Evolutionary conservation across 1,140 invertebrate species (phyloP).

Genomic region (Vollenhovia emeryi): DNA sequence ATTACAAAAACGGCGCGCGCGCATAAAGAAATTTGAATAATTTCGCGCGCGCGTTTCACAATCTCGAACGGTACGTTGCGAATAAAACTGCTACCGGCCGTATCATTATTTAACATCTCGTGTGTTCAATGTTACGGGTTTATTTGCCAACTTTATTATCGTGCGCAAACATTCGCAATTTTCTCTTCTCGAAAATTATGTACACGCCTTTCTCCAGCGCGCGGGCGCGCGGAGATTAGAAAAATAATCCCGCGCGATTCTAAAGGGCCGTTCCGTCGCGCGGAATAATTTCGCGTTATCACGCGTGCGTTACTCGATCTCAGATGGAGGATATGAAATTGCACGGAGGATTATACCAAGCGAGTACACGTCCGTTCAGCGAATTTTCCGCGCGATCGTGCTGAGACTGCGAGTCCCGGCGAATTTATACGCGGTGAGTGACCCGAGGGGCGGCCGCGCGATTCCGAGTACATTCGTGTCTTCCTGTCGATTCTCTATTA

Average conservation of each 20-base stretch:
- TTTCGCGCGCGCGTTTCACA: not conserved
- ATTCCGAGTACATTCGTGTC: conserved; percentile 64
- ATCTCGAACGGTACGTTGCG: not conserved
- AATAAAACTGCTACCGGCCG: conserved; percentile 12
- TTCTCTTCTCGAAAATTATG: not conserved
- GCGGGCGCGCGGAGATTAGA: conserved; percentile 20
- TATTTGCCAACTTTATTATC: not conserved
- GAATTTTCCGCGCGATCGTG: conserved; percentile 47
- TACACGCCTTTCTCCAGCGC: not conserved
- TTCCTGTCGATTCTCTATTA: conserved; percentile 68
- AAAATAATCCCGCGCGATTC: conserved; percentile 18
- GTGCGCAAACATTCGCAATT: not conserved
- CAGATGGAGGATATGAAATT: conserved; percentile 26
- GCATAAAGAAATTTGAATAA: not conserved
- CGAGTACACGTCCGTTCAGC: conserved; percentile 43
- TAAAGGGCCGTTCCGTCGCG: not conserved
- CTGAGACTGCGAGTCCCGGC: conserved; percentile 37
- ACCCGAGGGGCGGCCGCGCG: not conserved
- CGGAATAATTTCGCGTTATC: conserved; percentile 36
- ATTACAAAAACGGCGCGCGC: not conserved
- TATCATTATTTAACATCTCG: not conserved
- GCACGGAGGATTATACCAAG: conserved; percentile 18
- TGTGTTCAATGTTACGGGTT: not conserved
- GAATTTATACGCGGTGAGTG: conserved; percentile 46
- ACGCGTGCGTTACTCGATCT: conserved; percentile 43